phyloP scores from a whole-genome alignment of 2,113 vertebrate genomes.

The Rhinolophus ferrumequinum region DNA sequence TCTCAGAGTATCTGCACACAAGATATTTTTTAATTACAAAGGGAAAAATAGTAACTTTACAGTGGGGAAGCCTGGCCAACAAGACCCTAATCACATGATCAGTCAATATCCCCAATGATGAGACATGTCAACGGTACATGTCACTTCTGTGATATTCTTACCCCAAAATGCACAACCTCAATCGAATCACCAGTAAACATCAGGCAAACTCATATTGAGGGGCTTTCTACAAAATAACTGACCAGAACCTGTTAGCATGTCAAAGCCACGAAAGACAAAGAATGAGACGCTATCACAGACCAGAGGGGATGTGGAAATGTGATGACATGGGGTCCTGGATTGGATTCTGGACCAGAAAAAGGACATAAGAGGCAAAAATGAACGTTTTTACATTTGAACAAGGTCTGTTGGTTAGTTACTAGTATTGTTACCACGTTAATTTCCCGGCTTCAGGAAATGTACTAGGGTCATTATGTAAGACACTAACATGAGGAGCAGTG shows the following conservation, averaged over 20 bases:
- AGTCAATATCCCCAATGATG: neutral
- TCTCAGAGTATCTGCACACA: neutral
- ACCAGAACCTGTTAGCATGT: neutral
- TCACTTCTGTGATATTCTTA: neutral
- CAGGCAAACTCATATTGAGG: neutral
- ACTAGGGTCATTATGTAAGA: neutral
- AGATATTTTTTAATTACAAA: neutral
- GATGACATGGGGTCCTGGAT: neutral
- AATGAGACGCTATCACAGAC: neutral
- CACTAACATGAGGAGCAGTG: neutral
- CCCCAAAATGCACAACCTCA: neutral
- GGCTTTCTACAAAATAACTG: neutral
- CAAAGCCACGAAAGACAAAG: neutral
- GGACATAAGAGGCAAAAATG: neutral
- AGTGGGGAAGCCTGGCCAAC: neutral
- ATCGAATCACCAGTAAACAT: neutral
- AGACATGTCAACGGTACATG: neutral
- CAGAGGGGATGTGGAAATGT: neutral
- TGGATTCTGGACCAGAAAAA: neutral
- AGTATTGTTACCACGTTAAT: fast-evolving
- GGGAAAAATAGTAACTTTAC: neutral
- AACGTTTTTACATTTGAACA: too few relatives aligned
- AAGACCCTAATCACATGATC: neutral
- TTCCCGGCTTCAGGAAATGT: neutral
- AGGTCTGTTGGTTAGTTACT: neutral